Conservation (phyloP, 1,140 invertebrate species). For the Drosophila navojoa region DNA sequence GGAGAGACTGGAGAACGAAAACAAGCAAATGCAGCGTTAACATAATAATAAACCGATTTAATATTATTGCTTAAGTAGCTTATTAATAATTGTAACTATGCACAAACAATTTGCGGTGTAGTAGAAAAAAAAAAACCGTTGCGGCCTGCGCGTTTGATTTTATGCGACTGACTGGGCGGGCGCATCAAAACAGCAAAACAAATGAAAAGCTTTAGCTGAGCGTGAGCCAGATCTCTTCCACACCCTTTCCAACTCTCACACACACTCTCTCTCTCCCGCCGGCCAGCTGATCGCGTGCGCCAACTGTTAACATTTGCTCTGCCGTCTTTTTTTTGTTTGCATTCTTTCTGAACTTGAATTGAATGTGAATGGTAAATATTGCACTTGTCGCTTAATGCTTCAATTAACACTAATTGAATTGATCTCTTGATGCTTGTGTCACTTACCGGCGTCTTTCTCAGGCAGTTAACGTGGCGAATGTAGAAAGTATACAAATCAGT, state of each 20-base stretch:
- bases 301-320: constrained; percentile 7
- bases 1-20: not conserved
- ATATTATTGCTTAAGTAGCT: not conserved
- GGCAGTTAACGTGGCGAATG: constrained; percentile 23
- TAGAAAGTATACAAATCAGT: not conserved
- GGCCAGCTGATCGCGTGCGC: constrained; percentile 34
- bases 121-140: not conserved
- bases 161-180: constrained; percentile 1
- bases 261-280: not conserved
- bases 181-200: not conserved
- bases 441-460: constrained; percentile 37
- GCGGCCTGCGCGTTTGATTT: constrained; percentile 3
- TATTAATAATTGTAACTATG: not conserved
- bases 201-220: constrained; percentile 7
- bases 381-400: constrained; percentile 21
- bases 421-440: not conserved
- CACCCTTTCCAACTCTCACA: not conserved
- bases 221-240: not conserved
- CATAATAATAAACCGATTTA: not conserved
- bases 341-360: constrained; percentile 24
- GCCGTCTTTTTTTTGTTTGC: not conserved
- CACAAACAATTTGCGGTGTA: not conserved
- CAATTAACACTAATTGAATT: constrained; percentile 36
- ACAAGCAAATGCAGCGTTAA: not conserved
- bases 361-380: constrained; percentile 15